phyloP scores from a whole-genome alignment of 1,140 invertebrate species.

The Drosophila pallidifrons region DNA sequence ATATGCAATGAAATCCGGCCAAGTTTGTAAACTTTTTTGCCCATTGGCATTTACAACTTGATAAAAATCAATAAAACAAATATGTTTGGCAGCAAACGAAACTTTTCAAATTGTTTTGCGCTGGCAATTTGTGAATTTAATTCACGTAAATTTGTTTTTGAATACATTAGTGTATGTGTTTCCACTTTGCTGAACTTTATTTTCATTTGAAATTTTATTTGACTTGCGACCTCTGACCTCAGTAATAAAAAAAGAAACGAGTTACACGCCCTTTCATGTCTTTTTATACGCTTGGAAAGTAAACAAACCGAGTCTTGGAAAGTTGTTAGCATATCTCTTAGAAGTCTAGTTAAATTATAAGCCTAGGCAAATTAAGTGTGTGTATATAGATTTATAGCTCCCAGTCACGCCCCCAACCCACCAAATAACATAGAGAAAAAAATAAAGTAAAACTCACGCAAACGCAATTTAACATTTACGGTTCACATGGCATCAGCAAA shows the following conservation, averaged over 20 bases:
- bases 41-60: neutral
- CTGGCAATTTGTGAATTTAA: neutral
- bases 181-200: slow-evolving; percentile 15
- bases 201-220: slow-evolving; percentile 1
- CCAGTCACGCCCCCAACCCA: slow-evolving; percentile 13
- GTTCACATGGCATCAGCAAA: slow-evolving; percentile 60
- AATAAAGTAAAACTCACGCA: slow-evolving; percentile 64
- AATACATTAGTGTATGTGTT: slow-evolving; percentile 1
- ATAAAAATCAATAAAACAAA: neutral
- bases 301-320: slow-evolving; percentile 3
- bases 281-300: neutral
- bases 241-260: neutral
- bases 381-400: slow-evolving; percentile 38
- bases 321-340: slow-evolving; percentile 8
- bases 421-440: neutral
- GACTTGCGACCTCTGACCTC: slow-evolving; percentile 8
- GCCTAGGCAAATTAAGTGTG: slow-evolving; percentile 2
- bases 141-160: neutral
- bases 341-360: slow-evolving; percentile 4
- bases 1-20: neutral
- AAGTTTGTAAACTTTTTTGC: too few relatives aligned
- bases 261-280: neutral
- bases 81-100: neutral
- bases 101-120: neutral
- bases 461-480: slow-evolving; percentile 77